Base-by-base conservation (phyloP, 2,113 vertebrate species). In the Caranx melampygus region DNA sequence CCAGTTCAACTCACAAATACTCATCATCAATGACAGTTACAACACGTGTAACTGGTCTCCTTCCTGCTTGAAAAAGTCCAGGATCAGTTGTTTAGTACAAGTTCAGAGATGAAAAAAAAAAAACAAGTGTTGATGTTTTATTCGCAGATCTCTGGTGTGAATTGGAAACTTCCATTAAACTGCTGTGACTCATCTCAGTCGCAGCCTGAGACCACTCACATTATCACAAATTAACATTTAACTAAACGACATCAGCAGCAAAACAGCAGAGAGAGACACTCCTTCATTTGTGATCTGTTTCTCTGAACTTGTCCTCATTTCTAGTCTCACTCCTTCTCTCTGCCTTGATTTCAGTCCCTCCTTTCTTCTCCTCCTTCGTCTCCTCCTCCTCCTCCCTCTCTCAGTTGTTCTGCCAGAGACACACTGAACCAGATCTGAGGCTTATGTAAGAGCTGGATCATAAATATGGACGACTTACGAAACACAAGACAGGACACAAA, bases 371-470 rank as follows among this genome's bases (percentile, higher is more conserved):
- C 16, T 78, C 26, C 35, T 11, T 33, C 66, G 51, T 12, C 34
- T 42, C 31, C 44, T 47, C 63, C 21, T 33, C 31, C 72, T 66
- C 37, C 14, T 47, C 63, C 33, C 26, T 47, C 60, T 71, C 73
- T 79, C 49, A 78, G 69, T 79, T 64, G 79, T 60, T 72, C 76
- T 83, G 69, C 63, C 86, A 82, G 58, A 88, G 84, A 90, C 87
- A 89, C 90, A 90, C 82, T 89, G 85, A 92, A 92, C 86, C 77
- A 87, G 88, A 92, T 92, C 85, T 84, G 83, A 67, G 78, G 81
- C 84, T 93, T 93, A 93, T 82, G 83, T 90, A 93, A 92, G 89
- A 86, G 59, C 85, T 81, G 86, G 87, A 88, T 91, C 78, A 86
- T 89, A 88, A 92, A 92, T 85, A 90, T 88, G 87, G 79, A 88